Conservation (phyloP, 2,888 invertebrate species). For the Dyspetes luteomarginatus region DNA sequence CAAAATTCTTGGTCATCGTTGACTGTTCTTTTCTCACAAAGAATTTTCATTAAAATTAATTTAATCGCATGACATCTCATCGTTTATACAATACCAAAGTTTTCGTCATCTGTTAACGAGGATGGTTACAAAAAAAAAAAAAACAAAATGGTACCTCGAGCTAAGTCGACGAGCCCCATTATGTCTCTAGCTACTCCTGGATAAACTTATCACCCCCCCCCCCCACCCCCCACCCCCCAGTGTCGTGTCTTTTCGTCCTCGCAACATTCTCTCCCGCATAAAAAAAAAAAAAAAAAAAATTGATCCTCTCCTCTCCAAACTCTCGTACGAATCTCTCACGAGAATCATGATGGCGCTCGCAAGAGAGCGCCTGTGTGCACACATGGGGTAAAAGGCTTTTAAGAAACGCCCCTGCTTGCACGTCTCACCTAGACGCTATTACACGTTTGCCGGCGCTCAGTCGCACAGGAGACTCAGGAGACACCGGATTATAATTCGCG, state of each 20-base stretch:
- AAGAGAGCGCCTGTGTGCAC: neutral
- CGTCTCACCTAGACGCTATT: constrained; percentile 47
- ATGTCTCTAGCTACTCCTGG: neutral
- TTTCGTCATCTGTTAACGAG: too few relatives aligned
- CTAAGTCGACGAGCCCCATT: neutral
- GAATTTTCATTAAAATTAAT: neutral
- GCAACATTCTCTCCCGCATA: neutral
- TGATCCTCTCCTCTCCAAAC: neutral
- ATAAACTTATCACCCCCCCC: neutral
- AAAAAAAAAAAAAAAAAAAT: neutral
- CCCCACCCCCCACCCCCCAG: neutral
- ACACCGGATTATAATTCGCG: constrained; percentile 24
- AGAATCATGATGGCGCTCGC: neutral
- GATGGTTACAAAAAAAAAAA: too few relatives aligned
- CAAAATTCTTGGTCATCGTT: neutral
- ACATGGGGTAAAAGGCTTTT: constrained; percentile 59
- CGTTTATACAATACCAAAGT: too few relatives aligned
- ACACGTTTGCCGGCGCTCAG: constrained; percentile 48
- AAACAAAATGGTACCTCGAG: neutral
- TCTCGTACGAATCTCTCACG: neutral
- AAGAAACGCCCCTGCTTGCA: constrained; percentile 47
- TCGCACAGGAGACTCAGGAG: constrained; percentile 47
- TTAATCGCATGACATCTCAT: too few relatives aligned
- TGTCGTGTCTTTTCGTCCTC: neutral
- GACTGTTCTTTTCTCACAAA: neutral